Evolutionary conservation across 2,797 vertebrate species (phyloP).

Genomic region (Gallinago solitaria): DNA sequence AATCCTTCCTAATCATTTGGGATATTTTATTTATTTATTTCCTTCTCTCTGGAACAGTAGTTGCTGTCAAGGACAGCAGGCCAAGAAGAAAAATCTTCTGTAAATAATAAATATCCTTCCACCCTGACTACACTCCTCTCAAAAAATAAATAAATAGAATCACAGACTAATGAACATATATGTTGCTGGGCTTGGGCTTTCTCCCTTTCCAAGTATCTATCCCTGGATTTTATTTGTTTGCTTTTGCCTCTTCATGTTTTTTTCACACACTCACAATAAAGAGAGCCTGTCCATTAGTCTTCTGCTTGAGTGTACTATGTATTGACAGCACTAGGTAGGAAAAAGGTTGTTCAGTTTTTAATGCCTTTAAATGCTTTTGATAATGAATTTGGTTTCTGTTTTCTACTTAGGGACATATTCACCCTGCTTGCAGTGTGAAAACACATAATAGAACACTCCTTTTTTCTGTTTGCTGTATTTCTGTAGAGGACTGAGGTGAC

Average conservation of each 20-base stretch:
- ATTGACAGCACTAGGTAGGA: neutral
- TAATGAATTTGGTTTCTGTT: slow-evolving; percentile 25
- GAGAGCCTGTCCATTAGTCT: neutral
- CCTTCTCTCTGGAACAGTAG: neutral
- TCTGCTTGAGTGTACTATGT: neutral
- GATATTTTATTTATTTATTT: neutral
- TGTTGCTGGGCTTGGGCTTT: neutral
- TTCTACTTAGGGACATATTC: neutral
- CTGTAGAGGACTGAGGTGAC: neutral
- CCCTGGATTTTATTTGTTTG: neutral
- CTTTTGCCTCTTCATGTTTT: neutral
- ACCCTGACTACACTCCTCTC: neutral
- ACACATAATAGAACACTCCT: neutral
- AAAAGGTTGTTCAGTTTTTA: neutral
- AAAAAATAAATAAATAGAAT: slow-evolving; percentile 44
- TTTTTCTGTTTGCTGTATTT: neutral
- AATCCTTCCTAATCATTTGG: neutral
- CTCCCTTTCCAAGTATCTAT: neutral
- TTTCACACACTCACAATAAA: neutral
- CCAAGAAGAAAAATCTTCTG: neutral
- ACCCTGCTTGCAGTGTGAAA: neutral
- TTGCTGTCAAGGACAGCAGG: neutral
- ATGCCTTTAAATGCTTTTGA: neutral
- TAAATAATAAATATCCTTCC: slow-evolving; percentile 56
- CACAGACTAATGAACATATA: neutral